A percentile compares a stretch with the other conserved stretches of the same genome.
These are phyloP conservation scores for Psettodes erumei DNA, from an alignment of 2,113 vertebrate species.

Conservation along the genomic window DNA sequence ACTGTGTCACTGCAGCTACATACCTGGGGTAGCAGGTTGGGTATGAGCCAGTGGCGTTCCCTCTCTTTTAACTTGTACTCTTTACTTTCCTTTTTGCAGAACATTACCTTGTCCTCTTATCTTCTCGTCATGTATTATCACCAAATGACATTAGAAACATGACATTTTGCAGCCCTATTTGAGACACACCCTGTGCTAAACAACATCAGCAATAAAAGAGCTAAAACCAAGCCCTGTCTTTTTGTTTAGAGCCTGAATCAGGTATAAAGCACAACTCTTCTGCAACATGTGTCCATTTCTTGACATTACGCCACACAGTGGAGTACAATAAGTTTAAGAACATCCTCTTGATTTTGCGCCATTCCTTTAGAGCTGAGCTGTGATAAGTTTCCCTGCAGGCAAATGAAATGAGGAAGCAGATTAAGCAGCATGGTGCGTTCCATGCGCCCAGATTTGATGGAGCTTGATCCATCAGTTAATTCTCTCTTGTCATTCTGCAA, in stretches of 20 bases:
- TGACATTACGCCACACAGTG: slow-evolving; percentile 14
- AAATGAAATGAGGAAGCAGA: slow-evolving; percentile 61
- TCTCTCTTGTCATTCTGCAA: slow-evolving; percentile 45
- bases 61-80: neutral
- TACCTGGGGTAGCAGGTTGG: slow-evolving; percentile 20
- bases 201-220: slow-evolving; percentile 8
- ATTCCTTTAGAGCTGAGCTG: slow-evolving; percentile 50
- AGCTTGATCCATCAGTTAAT: slow-evolving; percentile 73
- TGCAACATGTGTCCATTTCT: neutral
- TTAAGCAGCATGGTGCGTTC: slow-evolving; percentile 61
- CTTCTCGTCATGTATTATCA: slow-evolving; percentile 1
- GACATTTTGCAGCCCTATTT: slow-evolving; percentile 18
- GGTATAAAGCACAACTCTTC: neutral
- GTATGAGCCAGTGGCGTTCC: slow-evolving; percentile 5
- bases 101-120: neutral
- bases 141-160: slow-evolving; percentile 27
- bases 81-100: slow-evolving; percentile 7
- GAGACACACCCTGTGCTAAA: neutral
- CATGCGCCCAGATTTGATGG: slow-evolving; percentile 47
- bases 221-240: neutral
- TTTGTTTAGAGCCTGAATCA: neutral
- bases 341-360: slow-evolving; percentile 47
- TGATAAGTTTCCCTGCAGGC: slow-evolving; percentile 66
- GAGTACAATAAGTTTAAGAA: slow-evolving; percentile 35
- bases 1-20: slow-evolving; percentile 58